phyloP scores from a whole-genome alignment of 2,113 vertebrate species.

The Speoplatyrhinus poulsoni region DNA sequence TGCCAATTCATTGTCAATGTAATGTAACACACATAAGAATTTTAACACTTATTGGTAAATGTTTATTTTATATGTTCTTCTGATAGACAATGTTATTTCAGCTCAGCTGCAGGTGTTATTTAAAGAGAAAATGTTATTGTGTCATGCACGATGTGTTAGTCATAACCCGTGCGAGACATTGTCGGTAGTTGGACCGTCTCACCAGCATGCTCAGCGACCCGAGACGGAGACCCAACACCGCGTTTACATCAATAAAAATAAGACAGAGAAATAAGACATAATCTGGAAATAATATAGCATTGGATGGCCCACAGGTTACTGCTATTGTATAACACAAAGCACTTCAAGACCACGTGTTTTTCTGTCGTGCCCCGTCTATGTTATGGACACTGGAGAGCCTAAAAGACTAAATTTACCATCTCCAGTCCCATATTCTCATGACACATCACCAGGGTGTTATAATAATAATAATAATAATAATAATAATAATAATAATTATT shows the following conservation, averaged over 20 bases:
- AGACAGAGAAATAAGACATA: constrained; percentile 48
- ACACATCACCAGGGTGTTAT: neutral
- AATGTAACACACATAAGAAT: too few species aligned
- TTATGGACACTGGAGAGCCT: too few species aligned
- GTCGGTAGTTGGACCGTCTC: constrained; percentile 29
- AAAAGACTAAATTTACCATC: too few species aligned
- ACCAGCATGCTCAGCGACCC: constrained; percentile 8
- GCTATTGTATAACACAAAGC: constrained; percentile 26
- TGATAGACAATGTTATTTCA: constrained; percentile 1
- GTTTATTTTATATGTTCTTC: too few species aligned
- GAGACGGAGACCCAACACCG: constrained; percentile 19
- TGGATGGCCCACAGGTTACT: constrained; percentile 39
- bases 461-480: constrained; percentile 23
- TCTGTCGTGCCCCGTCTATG: neutral
- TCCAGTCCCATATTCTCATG: neutral
- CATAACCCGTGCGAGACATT: constrained; percentile 40
- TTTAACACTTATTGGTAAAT: too few species aligned
- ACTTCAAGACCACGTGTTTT: neutral
- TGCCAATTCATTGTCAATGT: too few species aligned
- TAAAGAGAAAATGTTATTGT: constrained; percentile 34
- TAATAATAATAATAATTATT: constrained; percentile 6
- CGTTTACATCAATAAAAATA: constrained; percentile 48
- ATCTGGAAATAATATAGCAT: constrained; percentile 62
- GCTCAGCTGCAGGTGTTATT: constrained; percentile 6
- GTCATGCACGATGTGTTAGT: constrained; percentile 49